These are phyloP conservation scores for Parapsyche elsis DNA, from an alignment of 1,140 invertebrate genomes.

Conservation along the genomic window DNA sequence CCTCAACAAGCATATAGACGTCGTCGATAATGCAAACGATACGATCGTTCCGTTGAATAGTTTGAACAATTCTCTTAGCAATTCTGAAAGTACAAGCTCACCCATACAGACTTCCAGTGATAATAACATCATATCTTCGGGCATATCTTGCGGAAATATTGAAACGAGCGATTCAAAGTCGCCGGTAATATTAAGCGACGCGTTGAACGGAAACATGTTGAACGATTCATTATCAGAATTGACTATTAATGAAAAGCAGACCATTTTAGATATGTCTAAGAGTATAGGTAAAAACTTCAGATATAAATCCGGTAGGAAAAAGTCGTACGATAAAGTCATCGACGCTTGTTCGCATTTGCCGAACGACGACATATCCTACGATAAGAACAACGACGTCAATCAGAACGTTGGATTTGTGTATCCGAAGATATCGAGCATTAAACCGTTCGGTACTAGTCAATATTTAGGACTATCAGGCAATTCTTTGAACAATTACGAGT, in stretches of 20 bases:
- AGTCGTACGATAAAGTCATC: slow-evolving; percentile 38
- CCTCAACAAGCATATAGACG: slow-evolving; percentile 40
- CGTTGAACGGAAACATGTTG: slow-evolving; percentile 23
- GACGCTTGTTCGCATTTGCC: slow-evolving; percentile 13
- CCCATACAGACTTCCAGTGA: slow-evolving; percentile 52
- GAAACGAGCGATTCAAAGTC: slow-evolving; percentile 42
- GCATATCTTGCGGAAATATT: slow-evolving; percentile 42
- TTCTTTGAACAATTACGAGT: slow-evolving; percentile 43
- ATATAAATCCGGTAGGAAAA: slow-evolving; percentile 43
- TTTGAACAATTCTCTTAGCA: slow-evolving; percentile 45
- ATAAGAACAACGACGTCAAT: slow-evolving; percentile 46
- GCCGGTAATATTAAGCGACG: slow-evolving; percentile 33
- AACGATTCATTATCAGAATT: neutral
- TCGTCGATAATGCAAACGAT: slow-evolving; percentile 38
- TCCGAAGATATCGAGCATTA: slow-evolving; percentile 43
- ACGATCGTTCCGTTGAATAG: neutral
- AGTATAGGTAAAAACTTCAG: slow-evolving; percentile 28
- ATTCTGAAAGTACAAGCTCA: slow-evolving; percentile 49
- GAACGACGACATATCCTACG: slow-evolving; percentile 20
- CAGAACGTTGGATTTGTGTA: slow-evolving; percentile 51
- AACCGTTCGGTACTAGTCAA: slow-evolving; percentile 47
- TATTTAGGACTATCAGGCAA: slow-evolving; percentile 43
- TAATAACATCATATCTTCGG: slow-evolving; percentile 47
- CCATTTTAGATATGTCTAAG: slow-evolving; percentile 6
- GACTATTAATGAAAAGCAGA: slow-evolving; percentile 13